Conservation (phyloP, 2,888 invertebrate genomes). For the Pyrochroa serraticornis region DNA sequence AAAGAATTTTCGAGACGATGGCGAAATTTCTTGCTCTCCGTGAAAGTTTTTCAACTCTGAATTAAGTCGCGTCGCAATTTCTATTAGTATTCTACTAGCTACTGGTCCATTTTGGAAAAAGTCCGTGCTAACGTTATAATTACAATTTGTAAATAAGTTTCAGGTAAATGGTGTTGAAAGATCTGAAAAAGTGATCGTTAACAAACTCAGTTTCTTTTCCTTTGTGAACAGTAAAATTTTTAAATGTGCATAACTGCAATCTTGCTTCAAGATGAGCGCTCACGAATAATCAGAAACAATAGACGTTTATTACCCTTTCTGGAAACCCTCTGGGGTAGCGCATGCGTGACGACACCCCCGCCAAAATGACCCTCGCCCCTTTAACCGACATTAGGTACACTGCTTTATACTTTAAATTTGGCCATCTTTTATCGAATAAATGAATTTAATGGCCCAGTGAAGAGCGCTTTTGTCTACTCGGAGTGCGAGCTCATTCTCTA, state of each 20-base stretch:
- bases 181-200: conserved; percentile 8
- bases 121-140: too few relatives aligned
- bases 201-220: conserved; percentile 4
- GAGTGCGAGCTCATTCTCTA: too few relatives aligned
- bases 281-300: conserved; percentile 9
- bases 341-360: neutral
- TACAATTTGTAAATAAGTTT: too few relatives aligned
- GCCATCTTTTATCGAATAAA: conserved; percentile 3
- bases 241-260: conserved; percentile 15
- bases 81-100: too few relatives aligned
- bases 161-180: neutral
- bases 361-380: neutral
- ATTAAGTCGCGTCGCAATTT: too few relatives aligned
- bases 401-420: conserved; percentile 1
- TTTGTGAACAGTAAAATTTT: conserved; percentile 3
- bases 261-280: conserved; percentile 4
- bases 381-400: conserved; percentile 2
- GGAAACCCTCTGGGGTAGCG: neutral
- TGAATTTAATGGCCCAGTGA: neutral
- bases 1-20: too few relatives aligned
- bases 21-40: too few relatives aligned
- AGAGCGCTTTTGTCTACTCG: too few relatives aligned
- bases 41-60: too few relatives aligned
- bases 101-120: too few relatives aligned
- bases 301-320: conserved; percentile 4